Evolutionary conservation across 2,797 vertebrate genomes (phyloP), one percentile per base, ranked within the genome.

Genomic region (Sebastes nivosus): DNA sequence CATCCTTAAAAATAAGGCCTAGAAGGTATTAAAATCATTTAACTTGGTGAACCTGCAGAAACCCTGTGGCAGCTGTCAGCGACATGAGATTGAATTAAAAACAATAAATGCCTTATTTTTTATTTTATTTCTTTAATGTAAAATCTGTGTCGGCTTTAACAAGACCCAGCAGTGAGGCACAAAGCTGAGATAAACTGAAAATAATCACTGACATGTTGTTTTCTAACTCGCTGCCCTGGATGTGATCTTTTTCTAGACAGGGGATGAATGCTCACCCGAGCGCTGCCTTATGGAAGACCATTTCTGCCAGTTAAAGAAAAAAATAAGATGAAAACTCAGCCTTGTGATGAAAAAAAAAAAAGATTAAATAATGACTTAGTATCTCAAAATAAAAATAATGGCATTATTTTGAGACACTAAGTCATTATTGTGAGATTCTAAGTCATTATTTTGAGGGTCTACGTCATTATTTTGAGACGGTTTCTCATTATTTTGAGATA

Each of bases 21-120:
- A n/a, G 50, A 54, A 54, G 50, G 8, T 54, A n/a, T 54, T 54
- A 22, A 22, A n/a, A n/a, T n/a, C 4, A n/a, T 54, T 54, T 11
- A 54, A 54, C 20, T 22, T 54, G 8, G 9, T n/a, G 50, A 54
- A 24, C 52, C n/a, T 59, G 14, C 25, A 25, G 22, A 54, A 18
- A 34, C 36, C 18, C 13, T 32, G 67, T n/a, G 25, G 64, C 65
- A 34, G 38, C 74, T 76, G 55, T 52, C 22, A 57, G 24, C 3
- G 2, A 30, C 14, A 22, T 42, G 38, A 42, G 38, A 42, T 42
- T n/a, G 6, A 14, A 54, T 22, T 11, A 55, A 5, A 69, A 71
- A 63, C 50, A 42, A 38, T 38, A 55, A 70, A 77, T 78, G 75
- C 75, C 60, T 78, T 71, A 78, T 61, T 61, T 77, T 52, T 27